Base-by-base conservation (phyloP, 2,113 vertebrate species). In the Nymphicus hollandicus region DNA sequence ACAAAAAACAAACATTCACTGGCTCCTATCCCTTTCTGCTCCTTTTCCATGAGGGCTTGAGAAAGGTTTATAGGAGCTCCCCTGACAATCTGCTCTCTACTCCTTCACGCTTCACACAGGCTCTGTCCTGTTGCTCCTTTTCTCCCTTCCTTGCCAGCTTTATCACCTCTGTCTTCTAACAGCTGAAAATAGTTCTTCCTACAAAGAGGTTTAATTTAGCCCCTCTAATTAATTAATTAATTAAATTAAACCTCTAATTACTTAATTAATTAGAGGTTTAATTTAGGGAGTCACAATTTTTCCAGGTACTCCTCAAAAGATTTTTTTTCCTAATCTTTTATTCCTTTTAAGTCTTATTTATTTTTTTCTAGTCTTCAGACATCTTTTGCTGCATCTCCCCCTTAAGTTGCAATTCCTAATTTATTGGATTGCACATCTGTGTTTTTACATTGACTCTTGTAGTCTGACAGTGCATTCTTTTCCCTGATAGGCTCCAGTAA, bases 51-150 rank as follows among this genome's bases (percentile, higher is more conserved):
- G 5, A 6, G 2, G 31, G 44, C 46, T 65, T 52, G 19, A 83
- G 56, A 65, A 83, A 66, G n/a, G 17, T 11, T 60, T 70, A 28
- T 14, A 58, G 65, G 19, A 73, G 6, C n/a, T 37, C 22, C 23
- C 2, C 29, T 7, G n/a, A 60, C 31, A 50, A 41, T 7, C 29
- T 43, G 31, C 17, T n/a, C 37, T 47, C 29, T 79, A 10, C n/a
- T 41, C 28, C 55, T 79, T 37, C 0, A 0, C 43, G 16, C 28
- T 65, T 17, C 2, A 0, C n/a, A 31, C 15, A 41, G 10, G 27
- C n/a, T 58, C 44, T 63, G 17, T 16, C 49, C 37, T 47, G 13
- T 15, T 88, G 19, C 18, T 76, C 58, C 46, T 88, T 70, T 55
- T 55, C 46, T 80, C 28, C 17, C n/a, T 72, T 68, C 12, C 56